phyloP scores from a whole-genome alignment of 2,888 invertebrate species.

The Plusia festucae region DNA sequence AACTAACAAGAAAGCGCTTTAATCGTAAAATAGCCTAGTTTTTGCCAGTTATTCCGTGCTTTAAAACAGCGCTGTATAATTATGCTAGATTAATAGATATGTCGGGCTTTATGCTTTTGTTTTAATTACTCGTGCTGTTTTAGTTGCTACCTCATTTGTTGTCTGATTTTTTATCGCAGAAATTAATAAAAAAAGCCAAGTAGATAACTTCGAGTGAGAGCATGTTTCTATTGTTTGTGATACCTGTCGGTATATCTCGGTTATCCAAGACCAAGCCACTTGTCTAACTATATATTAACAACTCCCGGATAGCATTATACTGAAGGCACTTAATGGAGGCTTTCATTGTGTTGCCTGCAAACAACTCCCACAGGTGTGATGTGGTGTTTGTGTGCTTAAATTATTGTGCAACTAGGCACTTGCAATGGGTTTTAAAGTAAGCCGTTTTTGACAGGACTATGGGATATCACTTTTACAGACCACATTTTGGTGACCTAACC shows the following conservation, averaged over 20 bases:
- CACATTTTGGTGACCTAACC: too few relatives aligned
- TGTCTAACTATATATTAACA: conserved; percentile 54
- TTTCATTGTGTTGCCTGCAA: conserved; percentile 33
- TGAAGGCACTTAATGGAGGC: conserved; percentile 48
- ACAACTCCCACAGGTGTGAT: conserved; percentile 9
- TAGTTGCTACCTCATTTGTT: too few relatives aligned
- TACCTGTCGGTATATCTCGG: conserved; percentile 12
- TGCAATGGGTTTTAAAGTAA: not conserved
- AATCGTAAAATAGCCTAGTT: conserved; percentile 49
- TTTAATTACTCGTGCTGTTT: not conserved
- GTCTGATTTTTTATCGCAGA: too few relatives aligned
- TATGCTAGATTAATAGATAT: conserved; percentile 51
- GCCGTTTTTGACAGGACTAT: not conserved
- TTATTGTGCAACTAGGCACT: not conserved
- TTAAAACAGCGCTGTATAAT: conserved; percentile 42
- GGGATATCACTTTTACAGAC: not conserved
- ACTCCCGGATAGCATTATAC: conserved; percentile 48
- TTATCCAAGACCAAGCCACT: conserved; percentile 36
- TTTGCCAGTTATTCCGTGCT: conserved; percentile 37
- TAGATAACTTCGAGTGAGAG: too few relatives aligned
- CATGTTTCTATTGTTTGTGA: conserved; percentile 11
- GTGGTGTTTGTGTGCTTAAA: not conserved
- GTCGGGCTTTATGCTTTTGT: conserved; percentile 26
- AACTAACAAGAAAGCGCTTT: conserved; percentile 57
- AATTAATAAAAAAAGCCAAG: too few relatives aligned